These are phyloP conservation scores for Drosophila paramelanica DNA, from an alignment of 2,888 invertebrate species.

Conservation along the genomic window DNA sequence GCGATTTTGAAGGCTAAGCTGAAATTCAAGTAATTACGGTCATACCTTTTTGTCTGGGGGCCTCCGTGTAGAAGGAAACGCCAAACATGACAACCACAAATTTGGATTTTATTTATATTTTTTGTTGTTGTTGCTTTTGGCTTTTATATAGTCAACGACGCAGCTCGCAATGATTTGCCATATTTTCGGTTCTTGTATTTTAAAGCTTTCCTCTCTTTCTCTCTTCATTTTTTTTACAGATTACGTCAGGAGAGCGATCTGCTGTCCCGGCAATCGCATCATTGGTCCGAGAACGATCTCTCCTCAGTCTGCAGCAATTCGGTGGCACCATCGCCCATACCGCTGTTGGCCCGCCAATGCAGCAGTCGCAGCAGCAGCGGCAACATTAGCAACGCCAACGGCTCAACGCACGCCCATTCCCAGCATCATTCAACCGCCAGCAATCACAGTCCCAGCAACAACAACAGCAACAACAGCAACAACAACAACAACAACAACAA, in stretches of 20 bases:
- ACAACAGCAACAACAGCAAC: slow-evolving; percentile 47
- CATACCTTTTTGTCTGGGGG: slow-evolving; percentile 46
- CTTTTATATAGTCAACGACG: slow-evolving; percentile 50
- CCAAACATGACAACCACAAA: slow-evolving; percentile 60
- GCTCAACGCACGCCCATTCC: slow-evolving; percentile 27
- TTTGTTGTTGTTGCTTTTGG: neutral
- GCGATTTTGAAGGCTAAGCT: slow-evolving; percentile 70
- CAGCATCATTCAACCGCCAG: slow-evolving; percentile 51
- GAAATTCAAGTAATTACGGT: slow-evolving; percentile 76
- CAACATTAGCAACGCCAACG: slow-evolving; percentile 50
- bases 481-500: slow-evolving; percentile 54
- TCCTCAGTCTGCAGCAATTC: slow-evolving; percentile 83
- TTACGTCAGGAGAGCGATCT: slow-evolving; percentile 85
- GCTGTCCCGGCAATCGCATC: slow-evolving; percentile 84
- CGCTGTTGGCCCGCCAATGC: slow-evolving; percentile 64
- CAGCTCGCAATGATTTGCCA: slow-evolving; percentile 74
- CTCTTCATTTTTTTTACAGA: slow-evolving; percentile 58
- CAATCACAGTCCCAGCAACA: slow-evolving; percentile 51
- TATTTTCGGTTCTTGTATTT: slow-evolving; percentile 9
- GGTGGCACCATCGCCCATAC: slow-evolving; percentile 79
- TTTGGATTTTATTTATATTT: slow-evolving; percentile 6
- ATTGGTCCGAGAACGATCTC: slow-evolving; percentile 85
- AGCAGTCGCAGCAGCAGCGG: slow-evolving; percentile 42
- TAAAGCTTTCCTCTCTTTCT: neutral
- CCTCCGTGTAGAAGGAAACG: slow-evolving; percentile 55